phyloP scores from a whole-genome alignment of 2,113 vertebrate genomes.

The Heterochromis multidens region DNA sequence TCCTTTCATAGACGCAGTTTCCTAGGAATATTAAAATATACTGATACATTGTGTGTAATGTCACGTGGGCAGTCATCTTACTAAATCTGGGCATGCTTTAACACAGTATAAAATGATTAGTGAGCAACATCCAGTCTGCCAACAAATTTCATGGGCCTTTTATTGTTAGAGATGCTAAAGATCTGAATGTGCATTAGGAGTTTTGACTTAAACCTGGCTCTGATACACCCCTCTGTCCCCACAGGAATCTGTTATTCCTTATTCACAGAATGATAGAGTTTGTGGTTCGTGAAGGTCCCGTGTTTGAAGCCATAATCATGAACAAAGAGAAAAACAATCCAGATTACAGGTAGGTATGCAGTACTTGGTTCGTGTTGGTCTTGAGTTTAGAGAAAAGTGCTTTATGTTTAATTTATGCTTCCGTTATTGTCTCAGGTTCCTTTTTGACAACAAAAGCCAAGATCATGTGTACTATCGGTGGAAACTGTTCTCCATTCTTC shows the following conservation, averaged over 20 bases:
- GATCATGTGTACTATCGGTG: slow-evolving; percentile 82
- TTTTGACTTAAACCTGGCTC: slow-evolving; percentile 28
- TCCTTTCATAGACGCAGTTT: neutral
- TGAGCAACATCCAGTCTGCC: neutral
- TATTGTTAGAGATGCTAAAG: neutral
- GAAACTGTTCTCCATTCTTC: slow-evolving; percentile 81
- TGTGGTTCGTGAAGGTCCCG: slow-evolving; percentile 82
- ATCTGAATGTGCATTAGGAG: neutral
- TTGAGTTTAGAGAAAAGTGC: neutral
- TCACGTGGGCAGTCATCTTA: neutral
- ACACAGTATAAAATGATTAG: neutral
- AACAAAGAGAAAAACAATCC: slow-evolving; percentile 80
- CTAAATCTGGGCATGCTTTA: neutral
- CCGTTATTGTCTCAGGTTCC: slow-evolving; percentile 67
- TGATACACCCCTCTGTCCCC: slow-evolving; percentile 39
- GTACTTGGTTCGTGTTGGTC: neutral
- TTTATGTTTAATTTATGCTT: neutral
- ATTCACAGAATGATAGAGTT: slow-evolving; percentile 85
- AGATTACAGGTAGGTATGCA: slow-evolving; percentile 68
- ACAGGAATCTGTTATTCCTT: slow-evolving; percentile 78
- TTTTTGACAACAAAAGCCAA: slow-evolving; percentile 82
- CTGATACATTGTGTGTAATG: neutral
- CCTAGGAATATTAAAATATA: neutral
- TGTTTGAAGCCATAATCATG: slow-evolving; percentile 84
- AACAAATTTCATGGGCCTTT: slow-evolving; percentile 13